Base-by-base conservation (phyloP, 1,140 invertebrate genomes). In the Drosophila yakuba region DNA sequence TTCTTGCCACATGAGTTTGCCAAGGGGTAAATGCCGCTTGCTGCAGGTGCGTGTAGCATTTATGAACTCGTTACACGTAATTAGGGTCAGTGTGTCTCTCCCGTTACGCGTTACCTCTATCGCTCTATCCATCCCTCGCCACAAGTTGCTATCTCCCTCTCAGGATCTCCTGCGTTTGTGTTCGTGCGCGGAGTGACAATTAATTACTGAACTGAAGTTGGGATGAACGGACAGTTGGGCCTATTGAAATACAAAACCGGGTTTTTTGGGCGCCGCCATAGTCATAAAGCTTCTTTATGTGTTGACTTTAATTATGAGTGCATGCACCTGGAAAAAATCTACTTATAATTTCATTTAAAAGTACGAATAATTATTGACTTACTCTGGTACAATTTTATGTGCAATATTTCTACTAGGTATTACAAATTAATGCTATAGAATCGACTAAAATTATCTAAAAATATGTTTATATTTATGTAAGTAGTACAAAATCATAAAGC, bases 51-150 rank as follows among this genome's bases (percentile, higher is more conserved):
- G 83, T 88, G 83, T 58, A 74, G 79, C 78, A 82, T 88, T 88
- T 88, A 88, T 88, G 83, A 88, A 88, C 83, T 88, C 84, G 84
- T 88, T 88, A 88, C 83, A 88, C 84, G 83, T 88, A 88, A 88
- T 88, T 88, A 88, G 83, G 83, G 84, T 88, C 83, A 86, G 56
- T 88, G 67, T 78, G 83, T 75, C 60, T 64, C 52, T 58, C 45
- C 35, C 38, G 71, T 54, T 74, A 47, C 38, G 41, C 50, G 32
- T n/a, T 41, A 35, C 38, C 55, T 55, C 55, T 35, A 23, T 50
- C 17, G 32, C 23, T 11, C 6, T 32, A 41, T 12, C 45, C 36
- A 20, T 57, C 36, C 15, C 17, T 47, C 4, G 41, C 43, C 10
- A 12, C 23, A 7, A 36, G 36, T 8, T 38, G 1, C 38, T 56